A percentile compares a stretch with the other conserved stretches of the same genome.
These are phyloP conservation scores for Amphipyra tragopoginis DNA, from an alignment of 2,888 invertebrate genomes.

Conservation along the genomic window DNA sequence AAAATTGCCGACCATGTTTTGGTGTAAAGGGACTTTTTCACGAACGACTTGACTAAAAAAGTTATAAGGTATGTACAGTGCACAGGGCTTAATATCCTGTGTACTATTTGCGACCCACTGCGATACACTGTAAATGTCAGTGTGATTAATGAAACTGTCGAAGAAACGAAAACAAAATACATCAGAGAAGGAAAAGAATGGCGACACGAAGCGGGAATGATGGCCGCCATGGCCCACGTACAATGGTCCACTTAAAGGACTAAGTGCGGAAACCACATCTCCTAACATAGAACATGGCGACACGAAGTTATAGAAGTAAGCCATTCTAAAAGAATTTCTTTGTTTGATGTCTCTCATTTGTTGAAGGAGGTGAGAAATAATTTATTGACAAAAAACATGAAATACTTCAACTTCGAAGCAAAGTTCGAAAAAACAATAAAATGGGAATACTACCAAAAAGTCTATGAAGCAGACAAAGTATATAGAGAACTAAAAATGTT, in stretches of 20 bases:
- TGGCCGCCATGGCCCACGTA: too few species aligned
- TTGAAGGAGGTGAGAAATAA: conserved; percentile 19
- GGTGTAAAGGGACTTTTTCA: not conserved
- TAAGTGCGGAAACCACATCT: too few species aligned
- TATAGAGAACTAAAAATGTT: conserved; percentile 16
- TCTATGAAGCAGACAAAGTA: conserved; percentile 9
- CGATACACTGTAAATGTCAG: conserved; percentile 10
- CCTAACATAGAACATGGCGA: too few species aligned
- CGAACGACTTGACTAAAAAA: not conserved
- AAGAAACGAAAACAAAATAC: conserved; percentile 9
- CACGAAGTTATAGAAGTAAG: conserved; percentile 7
- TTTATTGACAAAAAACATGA: too few species aligned
- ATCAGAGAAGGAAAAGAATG: conserved; percentile 9
- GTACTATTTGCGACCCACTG: conserved; percentile 5
- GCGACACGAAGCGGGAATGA: too few species aligned
- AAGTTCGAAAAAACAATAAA: conserved; percentile 2
- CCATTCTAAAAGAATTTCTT: not conserved
- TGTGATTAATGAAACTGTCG: not conserved
- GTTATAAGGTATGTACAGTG: not conserved
- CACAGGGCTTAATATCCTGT: conserved; percentile 9
- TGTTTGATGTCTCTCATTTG: conserved; percentile 13
- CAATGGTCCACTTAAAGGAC: too few species aligned
- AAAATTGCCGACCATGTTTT: not conserved
- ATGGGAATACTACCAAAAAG: conserved; percentile 25
- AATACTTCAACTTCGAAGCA: conserved; percentile 14